A percentile compares a stretch with the other conserved stretches of the same genome.
Conservation (phyloP, 2,113 vertebrate genomes). For the Rhabdomys dilectus region DNA sequence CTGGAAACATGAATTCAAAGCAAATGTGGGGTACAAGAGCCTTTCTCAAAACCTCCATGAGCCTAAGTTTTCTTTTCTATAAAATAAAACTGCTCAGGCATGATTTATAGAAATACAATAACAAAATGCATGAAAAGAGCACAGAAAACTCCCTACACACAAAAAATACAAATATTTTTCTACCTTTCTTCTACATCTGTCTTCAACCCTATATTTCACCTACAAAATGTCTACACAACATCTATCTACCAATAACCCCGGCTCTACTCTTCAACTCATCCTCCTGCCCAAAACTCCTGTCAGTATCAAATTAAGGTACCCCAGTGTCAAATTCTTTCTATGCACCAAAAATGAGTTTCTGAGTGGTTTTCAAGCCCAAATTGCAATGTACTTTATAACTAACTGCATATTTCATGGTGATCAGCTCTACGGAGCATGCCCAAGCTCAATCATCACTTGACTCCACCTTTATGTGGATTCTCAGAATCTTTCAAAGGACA, state of each 20-base stretch:
- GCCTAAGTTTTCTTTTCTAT: slow-evolving; percentile 3
- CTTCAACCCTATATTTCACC: slow-evolving; percentile 18
- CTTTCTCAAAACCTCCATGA: background rate
- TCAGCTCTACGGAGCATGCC: background rate
- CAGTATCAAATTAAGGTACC: background rate
- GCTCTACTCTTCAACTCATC: background rate
- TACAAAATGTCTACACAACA: background rate
- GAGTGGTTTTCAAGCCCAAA: background rate
- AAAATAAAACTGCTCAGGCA: slow-evolving; percentile 28
- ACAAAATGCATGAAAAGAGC: background rate
- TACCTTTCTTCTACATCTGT: background rate
- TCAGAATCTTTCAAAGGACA: background rate
- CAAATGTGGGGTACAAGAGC: background rate
- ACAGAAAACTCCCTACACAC: slow-evolving; percentile 1
- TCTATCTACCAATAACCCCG: background rate
- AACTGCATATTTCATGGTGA: background rate
- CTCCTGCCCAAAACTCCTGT: background rate
- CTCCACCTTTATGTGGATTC: background rate
- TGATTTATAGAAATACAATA: background rate
- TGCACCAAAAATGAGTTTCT: background rate
- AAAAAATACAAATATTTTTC: slow-evolving; percentile 36
- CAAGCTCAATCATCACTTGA: background rate
- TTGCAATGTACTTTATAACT: background rate
- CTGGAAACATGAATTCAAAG: background rate
- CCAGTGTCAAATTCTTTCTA: background rate